Evolutionary conservation across 2,888 invertebrate species (phyloP).

Genomic region (Acleris literana): DNA sequence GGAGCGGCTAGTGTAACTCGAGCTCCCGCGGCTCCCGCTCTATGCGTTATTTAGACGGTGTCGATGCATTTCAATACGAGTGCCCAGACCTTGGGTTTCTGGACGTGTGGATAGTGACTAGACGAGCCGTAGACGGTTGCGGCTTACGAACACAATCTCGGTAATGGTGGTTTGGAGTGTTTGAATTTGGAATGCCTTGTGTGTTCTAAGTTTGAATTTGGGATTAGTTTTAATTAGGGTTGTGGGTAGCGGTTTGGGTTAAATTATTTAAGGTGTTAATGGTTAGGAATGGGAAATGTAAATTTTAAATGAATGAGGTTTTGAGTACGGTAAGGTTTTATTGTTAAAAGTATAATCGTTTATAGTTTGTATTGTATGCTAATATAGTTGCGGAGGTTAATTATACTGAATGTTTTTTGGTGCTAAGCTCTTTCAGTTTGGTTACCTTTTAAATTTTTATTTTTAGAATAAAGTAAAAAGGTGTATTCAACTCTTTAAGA

Average conservation of each 20-base stretch:
- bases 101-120: conserved; percentile 65
- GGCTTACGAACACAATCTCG: conserved; percentile 48
- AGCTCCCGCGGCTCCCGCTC: conserved; percentile 45
- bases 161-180: conserved; percentile 44
- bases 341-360: conserved; percentile 12
- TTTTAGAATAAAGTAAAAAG: no score
- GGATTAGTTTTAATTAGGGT: conserved; percentile 56
- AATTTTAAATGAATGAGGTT: conserved; percentile 14
- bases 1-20: conserved; percentile 55
- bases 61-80: conserved; percentile 55
- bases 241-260: conserved; percentile 22
- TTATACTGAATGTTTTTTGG: conserved; percentile 8
- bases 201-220: conserved; percentile 39
- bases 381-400: conserved; percentile 12
- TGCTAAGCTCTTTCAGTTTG: not conserved
- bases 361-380: conserved; percentile 15
- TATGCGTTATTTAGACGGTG: conserved; percentile 35
- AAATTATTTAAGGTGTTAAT: conserved; percentile 11
- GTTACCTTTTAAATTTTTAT: no score
- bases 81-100: conserved; percentile 51
- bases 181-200: conserved; percentile 45
- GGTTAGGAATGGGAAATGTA: conserved; percentile 1
- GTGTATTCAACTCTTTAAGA: no score
- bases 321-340: conserved; percentile 19
- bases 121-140: conserved; percentile 72